Percentiles rank a stretch among this genome's conserved stretches.
These are phyloP conservation scores for Hyperoplus immaculatus DNA, from an alignment of 2,797 vertebrate species.

Conservation along the genomic window DNA sequence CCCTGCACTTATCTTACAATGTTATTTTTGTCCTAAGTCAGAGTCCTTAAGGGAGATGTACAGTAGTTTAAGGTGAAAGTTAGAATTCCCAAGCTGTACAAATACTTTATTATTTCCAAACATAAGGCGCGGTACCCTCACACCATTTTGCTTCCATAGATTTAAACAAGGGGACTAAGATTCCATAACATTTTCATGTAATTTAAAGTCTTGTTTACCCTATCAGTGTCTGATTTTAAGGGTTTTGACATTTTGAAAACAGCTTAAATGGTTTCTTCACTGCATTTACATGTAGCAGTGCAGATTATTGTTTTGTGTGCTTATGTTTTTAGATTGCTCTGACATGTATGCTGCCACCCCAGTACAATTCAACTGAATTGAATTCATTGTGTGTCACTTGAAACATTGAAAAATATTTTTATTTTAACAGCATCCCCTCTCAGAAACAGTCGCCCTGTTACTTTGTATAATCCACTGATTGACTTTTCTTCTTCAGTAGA, in stretches of 20 bases:
- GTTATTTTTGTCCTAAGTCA: conserved; percentile 7
- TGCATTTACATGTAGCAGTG: neutral
- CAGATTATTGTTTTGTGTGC: neutral
- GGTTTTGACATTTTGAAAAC: neutral
- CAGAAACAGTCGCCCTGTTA: neutral
- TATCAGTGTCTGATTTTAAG: neutral
- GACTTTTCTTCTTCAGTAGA: conserved; percentile 10
- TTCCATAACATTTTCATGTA: neutral
- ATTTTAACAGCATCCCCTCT: neutral
- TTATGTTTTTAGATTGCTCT: neutral
- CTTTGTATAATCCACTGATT: neutral
- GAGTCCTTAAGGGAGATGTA: neutral
- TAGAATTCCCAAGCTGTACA: neutral
- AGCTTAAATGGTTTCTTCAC: neutral
- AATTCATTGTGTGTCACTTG: neutral
- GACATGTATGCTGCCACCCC: neutral
- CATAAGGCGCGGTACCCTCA: neutral
- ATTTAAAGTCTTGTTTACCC: neutral
- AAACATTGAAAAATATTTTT: neutral
- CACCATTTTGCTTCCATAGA: neutral
- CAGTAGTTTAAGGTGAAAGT: conserved; percentile 7
- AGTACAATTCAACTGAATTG: neutral
- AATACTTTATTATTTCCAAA: neutral
- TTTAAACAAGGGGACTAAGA: neutral
- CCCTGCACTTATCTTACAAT: conserved; percentile 9